A percentile compares a stretch with the other conserved stretches of the same genome.
These are phyloP conservation scores for Unio pictorum DNA, from an alignment of 2,888 invertebrate species.

Conservation along the genomic window DNA sequence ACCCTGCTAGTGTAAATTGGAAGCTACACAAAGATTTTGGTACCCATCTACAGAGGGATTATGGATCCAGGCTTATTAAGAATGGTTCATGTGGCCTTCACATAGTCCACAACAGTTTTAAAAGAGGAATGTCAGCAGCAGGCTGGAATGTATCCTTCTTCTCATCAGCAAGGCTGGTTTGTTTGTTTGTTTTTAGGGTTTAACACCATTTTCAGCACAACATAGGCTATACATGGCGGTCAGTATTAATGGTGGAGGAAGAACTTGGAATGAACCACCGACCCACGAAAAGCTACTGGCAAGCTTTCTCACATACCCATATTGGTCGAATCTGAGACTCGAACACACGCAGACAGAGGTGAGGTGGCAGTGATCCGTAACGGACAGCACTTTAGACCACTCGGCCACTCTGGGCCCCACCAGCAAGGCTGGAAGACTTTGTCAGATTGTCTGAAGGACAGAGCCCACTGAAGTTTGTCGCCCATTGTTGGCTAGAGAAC, in stretches of 20 bases:
- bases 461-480: conserved; percentile 48
- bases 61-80: conserved; percentile 12
- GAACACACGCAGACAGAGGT: too few relatives aligned
- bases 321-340: too few relatives aligned
- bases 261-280: too few relatives aligned
- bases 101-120: conserved; percentile 12
- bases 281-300: too few relatives aligned
- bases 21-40: conserved; percentile 11
- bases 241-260: too few relatives aligned
- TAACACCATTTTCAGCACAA: too few relatives aligned
- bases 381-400: too few relatives aligned
- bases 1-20: conserved; percentile 17
- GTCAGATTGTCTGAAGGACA: too few relatives aligned
- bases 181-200: too few relatives aligned
- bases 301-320: too few relatives aligned
- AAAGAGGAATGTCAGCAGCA: conserved; percentile 10
- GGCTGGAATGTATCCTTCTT: conserved; percentile 42
- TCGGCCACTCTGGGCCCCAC: conserved; percentile 4
- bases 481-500: conserved; percentile 22
- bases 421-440: conserved; percentile 27
- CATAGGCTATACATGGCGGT: too few relatives aligned
- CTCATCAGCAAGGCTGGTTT: conserved; percentile 10
- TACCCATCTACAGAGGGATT: conserved; percentile 12
- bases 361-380: too few relatives aligned
- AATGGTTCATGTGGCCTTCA: conserved; percentile 28